Evolutionary conservation across 2,113 vertebrate species (phyloP).

Genomic region (Campylorhamphus procurvoides): DNA sequence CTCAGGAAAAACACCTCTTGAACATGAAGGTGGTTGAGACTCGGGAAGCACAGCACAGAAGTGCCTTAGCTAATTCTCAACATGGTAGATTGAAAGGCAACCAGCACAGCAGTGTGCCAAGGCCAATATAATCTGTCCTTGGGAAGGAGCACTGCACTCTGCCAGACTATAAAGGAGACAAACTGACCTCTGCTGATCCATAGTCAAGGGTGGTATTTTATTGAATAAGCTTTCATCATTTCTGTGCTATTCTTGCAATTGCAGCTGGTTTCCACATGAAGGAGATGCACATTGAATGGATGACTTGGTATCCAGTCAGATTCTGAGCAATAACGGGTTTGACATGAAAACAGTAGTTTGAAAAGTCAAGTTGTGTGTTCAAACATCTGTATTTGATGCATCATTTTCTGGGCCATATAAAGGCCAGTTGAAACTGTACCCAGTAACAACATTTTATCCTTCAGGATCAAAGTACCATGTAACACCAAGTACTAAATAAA

Average conservation of each 20-base stretch:
- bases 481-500: slow-evolving; percentile 8
- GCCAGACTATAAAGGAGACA: neutral
- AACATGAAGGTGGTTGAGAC: neutral
- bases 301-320: neutral
- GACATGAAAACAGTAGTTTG: neutral
- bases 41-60: neutral
- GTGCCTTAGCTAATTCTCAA: neutral
- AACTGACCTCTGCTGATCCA: neutral
- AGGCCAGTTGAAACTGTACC: neutral
- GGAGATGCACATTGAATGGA: neutral
- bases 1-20: neutral
- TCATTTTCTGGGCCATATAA: neutral
- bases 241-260: neutral
- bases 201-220: neutral
- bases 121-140: neutral
- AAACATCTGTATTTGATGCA: neutral
- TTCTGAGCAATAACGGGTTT: neutral
- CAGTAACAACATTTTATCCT: neutral
- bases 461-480: neutral
- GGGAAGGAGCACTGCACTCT: neutral
- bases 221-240: neutral
- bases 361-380: neutral
- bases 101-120: neutral
- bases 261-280: neutral
- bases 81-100: neutral